Evolutionary conservation across 2,888 invertebrate genomes (phyloP).

Genomic region (Mythimna impura): DNA sequence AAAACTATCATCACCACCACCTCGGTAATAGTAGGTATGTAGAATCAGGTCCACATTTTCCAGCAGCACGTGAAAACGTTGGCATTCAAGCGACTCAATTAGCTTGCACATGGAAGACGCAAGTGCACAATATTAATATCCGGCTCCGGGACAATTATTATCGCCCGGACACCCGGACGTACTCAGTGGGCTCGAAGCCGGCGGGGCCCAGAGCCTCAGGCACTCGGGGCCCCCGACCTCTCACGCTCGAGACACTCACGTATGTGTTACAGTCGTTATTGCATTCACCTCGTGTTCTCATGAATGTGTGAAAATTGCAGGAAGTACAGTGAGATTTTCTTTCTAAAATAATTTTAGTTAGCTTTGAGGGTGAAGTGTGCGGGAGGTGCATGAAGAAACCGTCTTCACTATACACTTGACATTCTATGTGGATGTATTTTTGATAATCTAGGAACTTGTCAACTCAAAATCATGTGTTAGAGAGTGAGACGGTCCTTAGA

Average conservation of each 20-base stretch:
- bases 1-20: too few relatives aligned
- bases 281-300: slow-evolving; percentile 12
- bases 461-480: neutral
- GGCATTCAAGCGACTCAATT: slow-evolving; percentile 25
- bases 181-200: too few relatives aligned
- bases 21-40: neutral
- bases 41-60: slow-evolving; percentile 17
- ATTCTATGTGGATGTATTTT: neutral
- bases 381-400: neutral
- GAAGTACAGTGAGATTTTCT: neutral
- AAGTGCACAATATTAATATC: slow-evolving; percentile 58
- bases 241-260: neutral
- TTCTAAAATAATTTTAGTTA: slow-evolving; percentile 1
- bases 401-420: neutral
- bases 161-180: slow-evolving; percentile 9
- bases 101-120: slow-evolving; percentile 26
- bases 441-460: neutral
- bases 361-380: neutral
- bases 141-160: slow-evolving; percentile 42
- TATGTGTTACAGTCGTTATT: slow-evolving; percentile 22
- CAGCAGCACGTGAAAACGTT: slow-evolving; percentile 4
- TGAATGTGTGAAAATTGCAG: slow-evolving; percentile 9
- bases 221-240: neutral
- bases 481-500: neutral
- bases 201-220: neutral